A percentile compares a stretch with the other conserved stretches of the same genome.
Conservation (phyloP, 2,888 invertebrate genomes). For the Aporophyla nigra region DNA sequence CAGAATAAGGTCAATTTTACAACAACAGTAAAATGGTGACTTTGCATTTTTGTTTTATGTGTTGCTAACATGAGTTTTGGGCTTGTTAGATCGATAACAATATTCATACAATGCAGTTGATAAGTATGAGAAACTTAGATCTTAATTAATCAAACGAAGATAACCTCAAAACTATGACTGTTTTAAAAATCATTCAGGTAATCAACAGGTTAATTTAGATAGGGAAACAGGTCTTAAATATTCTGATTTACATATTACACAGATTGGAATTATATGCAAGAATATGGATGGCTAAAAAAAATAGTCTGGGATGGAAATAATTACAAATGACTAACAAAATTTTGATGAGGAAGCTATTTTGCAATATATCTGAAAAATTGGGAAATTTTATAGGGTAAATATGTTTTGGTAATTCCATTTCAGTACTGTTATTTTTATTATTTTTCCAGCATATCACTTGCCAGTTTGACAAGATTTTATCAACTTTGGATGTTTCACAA, state of each 20-base stretch:
- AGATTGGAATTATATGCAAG: slow-evolving; percentile 6
- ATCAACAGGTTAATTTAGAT: slow-evolving; percentile 33
- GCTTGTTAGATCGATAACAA: slow-evolving; percentile 20
- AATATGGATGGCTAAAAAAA: background rate
- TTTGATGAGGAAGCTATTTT: background rate
- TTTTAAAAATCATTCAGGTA: background rate
- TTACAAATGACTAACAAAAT: background rate
- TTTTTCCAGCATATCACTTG: background rate
- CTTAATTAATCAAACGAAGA: slow-evolving; percentile 2
- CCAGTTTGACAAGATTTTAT: background rate
- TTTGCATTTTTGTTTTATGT: slow-evolving; percentile 54
- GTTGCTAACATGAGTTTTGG: slow-evolving; percentile 5
- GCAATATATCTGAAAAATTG: background rate
- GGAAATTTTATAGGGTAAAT: background rate
- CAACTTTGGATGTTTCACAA: background rate
- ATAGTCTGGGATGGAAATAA: background rate
- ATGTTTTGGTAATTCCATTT: background rate
- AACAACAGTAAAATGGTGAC: slow-evolving; percentile 51
- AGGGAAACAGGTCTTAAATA: slow-evolving; percentile 24
- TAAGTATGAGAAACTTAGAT: slow-evolving; percentile 25
- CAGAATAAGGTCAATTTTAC: slow-evolving; percentile 46
- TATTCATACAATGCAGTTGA: slow-evolving; percentile 4
- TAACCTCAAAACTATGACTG: slow-evolving; percentile 48
- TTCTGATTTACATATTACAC: slow-evolving; percentile 36
- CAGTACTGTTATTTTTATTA: background rate